Evolutionary conservation across 2,797 vertebrate species (phyloP).

Genomic region (Anomalospiza imberbis): DNA sequence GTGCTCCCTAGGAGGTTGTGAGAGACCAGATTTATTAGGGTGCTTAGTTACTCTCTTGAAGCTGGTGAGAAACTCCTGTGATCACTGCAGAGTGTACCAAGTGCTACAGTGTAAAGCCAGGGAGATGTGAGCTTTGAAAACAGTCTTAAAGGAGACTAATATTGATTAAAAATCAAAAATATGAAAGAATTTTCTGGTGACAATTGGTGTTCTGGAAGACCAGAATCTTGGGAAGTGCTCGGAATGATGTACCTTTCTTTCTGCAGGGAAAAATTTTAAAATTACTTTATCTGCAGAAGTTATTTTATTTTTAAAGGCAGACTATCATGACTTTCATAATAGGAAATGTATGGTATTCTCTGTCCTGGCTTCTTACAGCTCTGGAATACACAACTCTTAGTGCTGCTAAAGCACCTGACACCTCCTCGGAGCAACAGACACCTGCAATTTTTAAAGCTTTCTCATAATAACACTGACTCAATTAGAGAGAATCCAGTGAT

Average conservation of each 20-base stretch:
- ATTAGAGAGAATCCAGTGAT: conserved; percentile 1
- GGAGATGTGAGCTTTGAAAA: neutral
- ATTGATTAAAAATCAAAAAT: neutral
- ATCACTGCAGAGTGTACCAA: neutral
- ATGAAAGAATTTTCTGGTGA: neutral
- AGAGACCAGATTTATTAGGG: neutral
- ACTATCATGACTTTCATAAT: neutral
- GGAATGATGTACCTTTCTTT: neutral
- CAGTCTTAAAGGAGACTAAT: neutral
- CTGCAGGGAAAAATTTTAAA: fast-evolving
- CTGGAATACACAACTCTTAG: neutral
- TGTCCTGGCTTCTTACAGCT: neutral
- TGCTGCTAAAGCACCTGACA: neutral
- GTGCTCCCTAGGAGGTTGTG: neutral
- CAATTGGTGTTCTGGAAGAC: neutral
- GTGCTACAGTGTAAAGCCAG: neutral
- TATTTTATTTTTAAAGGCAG: neutral
- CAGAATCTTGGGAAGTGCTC: neutral
- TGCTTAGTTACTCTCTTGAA: neutral
- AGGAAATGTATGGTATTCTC: neutral
- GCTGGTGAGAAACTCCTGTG: neutral
- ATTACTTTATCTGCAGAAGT: neutral
- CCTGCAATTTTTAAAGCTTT: neutral
- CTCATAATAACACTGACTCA: neutral
- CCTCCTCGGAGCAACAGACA: neutral